Conservation (phyloP, 2,113 vertebrate species). For the Hippocampus mohnikei region DNA sequence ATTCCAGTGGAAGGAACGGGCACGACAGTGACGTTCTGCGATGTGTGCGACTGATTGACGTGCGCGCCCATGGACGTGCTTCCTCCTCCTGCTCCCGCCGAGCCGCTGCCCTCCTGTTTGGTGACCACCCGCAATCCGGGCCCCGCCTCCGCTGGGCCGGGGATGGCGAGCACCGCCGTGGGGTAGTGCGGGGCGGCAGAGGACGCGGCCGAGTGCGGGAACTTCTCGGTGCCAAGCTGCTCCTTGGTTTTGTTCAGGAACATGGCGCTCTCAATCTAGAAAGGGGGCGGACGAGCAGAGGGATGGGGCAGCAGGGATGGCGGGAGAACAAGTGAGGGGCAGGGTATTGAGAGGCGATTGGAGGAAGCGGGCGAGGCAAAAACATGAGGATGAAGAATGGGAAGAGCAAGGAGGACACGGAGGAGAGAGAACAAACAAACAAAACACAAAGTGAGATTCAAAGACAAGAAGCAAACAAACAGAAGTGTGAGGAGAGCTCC, state of each 20-base stretch:
- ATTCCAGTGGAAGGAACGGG: constrained; percentile 91
- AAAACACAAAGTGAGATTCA: constrained; percentile 46
- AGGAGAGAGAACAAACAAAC: constrained; percentile 32
- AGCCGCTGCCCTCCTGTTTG: constrained; percentile 75
- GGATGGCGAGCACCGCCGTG: constrained; percentile 77
- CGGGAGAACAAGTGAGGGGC: constrained; percentile 8
- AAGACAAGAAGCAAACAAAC: constrained; percentile 36
- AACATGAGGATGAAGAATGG: neutral
- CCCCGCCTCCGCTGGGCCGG: constrained; percentile 76
- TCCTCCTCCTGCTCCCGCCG: constrained; percentile 61
- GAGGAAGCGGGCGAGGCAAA: neutral
- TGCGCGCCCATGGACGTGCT: constrained; percentile 72
- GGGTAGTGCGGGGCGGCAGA: constrained; percentile 62
- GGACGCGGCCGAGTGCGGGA: constrained; percentile 59
- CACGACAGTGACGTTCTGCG: constrained; percentile 95
- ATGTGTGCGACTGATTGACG: constrained; percentile 86
- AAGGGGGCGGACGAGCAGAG: constrained; percentile 6
- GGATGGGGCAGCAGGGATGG: constrained; percentile 6
- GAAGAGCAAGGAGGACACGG: neutral
- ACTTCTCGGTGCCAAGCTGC: constrained; percentile 88
- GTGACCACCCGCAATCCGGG: constrained; percentile 70
- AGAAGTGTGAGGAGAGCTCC: constrained; percentile 27
- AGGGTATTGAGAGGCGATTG: neutral
- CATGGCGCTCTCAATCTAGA: constrained; percentile 95
- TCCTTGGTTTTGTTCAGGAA: constrained; percentile 99